Conservation (phyloP, 2,113 vertebrate species). For the Kryptolebias marmoratus region DNA sequence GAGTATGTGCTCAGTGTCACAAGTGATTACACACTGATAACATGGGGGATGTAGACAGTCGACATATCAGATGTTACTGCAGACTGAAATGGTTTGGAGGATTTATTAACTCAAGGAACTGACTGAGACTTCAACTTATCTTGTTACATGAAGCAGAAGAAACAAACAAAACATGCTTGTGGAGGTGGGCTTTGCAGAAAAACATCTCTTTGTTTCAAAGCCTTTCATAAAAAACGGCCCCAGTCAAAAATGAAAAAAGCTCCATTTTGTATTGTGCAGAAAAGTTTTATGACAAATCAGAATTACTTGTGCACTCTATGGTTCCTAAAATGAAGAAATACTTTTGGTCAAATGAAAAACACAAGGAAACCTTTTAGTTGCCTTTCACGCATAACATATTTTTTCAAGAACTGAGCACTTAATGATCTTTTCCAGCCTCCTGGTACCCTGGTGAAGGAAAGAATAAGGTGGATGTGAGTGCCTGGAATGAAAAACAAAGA, state of each 20-base stretch:
- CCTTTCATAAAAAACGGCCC: conserved; percentile 9
- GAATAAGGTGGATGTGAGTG: conserved; percentile 22
- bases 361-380: background rate
- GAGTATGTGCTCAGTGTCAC: conserved; percentile 55
- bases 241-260: conserved; percentile 15
- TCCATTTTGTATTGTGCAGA: conserved; percentile 13
- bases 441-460: conserved; percentile 22
- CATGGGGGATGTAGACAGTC: conserved; percentile 23
- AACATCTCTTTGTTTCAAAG: conserved; percentile 16
- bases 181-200: conserved; percentile 15
- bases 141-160: conserved; percentile 48
- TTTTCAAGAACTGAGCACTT: conserved; percentile 19
- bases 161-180: conserved; percentile 42
- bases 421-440: conserved; percentile 29
- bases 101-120: conserved; percentile 29
- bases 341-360: conserved; percentile 19
- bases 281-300: conserved; percentile 29
- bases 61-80: conserved; percentile 31
- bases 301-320: conserved; percentile 28
- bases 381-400: conserved; percentile 24
- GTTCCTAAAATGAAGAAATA: conserved; percentile 25
- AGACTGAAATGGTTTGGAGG: conserved; percentile 19
- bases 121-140: conserved; percentile 38
- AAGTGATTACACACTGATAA: conserved; percentile 50
- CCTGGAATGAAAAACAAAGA: conserved; percentile 67